Evolutionary conservation across 2,888 invertebrate genomes (phyloP).

Genomic region (Augochlorella aurata): DNA sequence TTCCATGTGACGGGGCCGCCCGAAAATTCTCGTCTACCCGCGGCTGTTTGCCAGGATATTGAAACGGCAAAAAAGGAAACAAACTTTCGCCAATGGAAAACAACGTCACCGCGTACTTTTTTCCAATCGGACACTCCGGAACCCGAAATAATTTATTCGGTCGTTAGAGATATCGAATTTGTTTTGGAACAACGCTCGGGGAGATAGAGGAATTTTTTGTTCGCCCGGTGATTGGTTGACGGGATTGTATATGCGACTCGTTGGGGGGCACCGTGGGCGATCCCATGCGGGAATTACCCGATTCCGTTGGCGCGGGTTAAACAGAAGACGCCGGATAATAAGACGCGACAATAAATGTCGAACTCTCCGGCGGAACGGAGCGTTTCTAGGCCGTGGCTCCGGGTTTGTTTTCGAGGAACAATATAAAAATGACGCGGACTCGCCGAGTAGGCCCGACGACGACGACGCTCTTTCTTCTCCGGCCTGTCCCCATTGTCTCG

Average conservation of each 20-base stretch:
- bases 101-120: neutral
- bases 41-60: constrained; percentile 21
- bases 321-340: neutral
- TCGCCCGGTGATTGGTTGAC: neutral
- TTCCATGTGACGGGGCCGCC: constrained; percentile 27
- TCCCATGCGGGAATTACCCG: neutral
- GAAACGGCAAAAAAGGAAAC: constrained; percentile 13
- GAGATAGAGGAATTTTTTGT: too few species aligned
- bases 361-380: constrained; percentile 21
- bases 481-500: constrained; percentile 45
- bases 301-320: neutral
- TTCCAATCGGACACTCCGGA: neutral
- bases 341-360: constrained; percentile 35
- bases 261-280: neutral
- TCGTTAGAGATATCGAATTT: too few species aligned
- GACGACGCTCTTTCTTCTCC: constrained; percentile 45
- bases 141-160: neutral
- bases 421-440: constrained; percentile 43
- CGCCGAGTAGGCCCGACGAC: constrained; percentile 36
- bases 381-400: constrained; percentile 30
- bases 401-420: constrained; percentile 33
- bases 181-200: too few species aligned
- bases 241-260: neutral
- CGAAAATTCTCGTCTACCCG: constrained; percentile 37
- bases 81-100: neutral